Evolutionary conservation across 2,797 vertebrate genomes (phyloP), one percentile per base, ranked within the genome.

Genomic region (Chiroxiphia lanceolata): DNA sequence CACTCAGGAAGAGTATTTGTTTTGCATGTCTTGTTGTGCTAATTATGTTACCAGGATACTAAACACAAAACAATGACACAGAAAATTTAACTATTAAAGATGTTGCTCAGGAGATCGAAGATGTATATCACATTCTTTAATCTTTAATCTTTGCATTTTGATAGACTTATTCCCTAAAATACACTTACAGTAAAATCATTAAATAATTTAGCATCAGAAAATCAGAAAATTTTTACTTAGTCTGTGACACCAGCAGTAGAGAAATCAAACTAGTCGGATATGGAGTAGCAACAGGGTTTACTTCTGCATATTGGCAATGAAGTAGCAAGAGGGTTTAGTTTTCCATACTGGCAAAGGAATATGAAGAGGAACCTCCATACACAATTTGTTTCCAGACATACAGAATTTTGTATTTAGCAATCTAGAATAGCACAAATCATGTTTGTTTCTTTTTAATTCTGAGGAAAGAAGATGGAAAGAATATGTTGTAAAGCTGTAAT

Each of bases 31-130:
- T 96, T 97, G 76, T 88, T 97, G 95, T 83, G 89, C 91, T 95
- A 96, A 97, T 98, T 97, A 97, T 42, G 97, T 97, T 97, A 96
- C 98, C 94, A 97, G 93, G 97, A 97, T 96, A 98, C 97, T 90
- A 87, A 89, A 75, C 57, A 95, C 79, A 92, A 98, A 98, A 98
- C 97, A 97, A 89, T 51, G 45, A 48, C 56, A 64, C n/a, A 83
- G 25, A 56, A 72, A 85, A 87, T 71, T 57, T 72, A 82, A 93
- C 84, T 92, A 61, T 26, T 54, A 82, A 90, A 94, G 31, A 59
- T 26, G 25, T 40, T 92, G 25, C 59, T 95, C 22, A 47, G 44
- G 40, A 96, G 42, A 65, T 78, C 94, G 53, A 69, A 91, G 70
- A 71, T 29, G 29, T 61, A 45, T 34, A 82, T 63, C 9, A 36